Evolutionary conservation across 2,113 vertebrate species (phyloP), one percentile per base, ranked within the genome.

Genomic region (Microcebus ravelobensis): DNA sequence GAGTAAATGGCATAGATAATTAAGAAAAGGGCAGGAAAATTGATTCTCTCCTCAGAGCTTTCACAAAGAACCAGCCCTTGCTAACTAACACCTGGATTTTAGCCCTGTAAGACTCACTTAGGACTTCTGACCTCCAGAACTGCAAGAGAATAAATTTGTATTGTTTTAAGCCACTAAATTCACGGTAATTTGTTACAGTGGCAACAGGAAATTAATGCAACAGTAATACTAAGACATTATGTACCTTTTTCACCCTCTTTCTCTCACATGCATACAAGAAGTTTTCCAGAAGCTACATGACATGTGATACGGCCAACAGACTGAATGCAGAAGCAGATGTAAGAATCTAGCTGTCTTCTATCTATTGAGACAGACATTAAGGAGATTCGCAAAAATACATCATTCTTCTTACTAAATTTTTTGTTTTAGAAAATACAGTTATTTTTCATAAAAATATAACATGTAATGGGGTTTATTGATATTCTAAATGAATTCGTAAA

Each of bases 361-460:
- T 63, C n/a, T 29, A 74, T 1, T 57, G 31, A 88, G 39, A 52
- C 29, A 63, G n/a, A 77, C 25, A 21, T 76, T 67, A 57, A 73
- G 48, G 31, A 92, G 42, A 77, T n/a, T 50, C 27, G 71, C 61
- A 45, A 90, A 96, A 96, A 42, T 67, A 42, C 31, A 18, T n/a
- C 48, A 42, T 29, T 68, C 70, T 80, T 57, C 27, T 84, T 34
- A 67, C 8, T 0, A 83, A 84, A 17, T 10, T 29, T 84, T 84
- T 70, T 70, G 27, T 27, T 84, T 92, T 59, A 55, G 55, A 88
- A 80, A 96, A 88, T 1, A 29, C 5, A 61, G 6, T 65, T 52
- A 73, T 42, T 90, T 94, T 86, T 83, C 61, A 84, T 91, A 67
- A 91, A 90, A 94, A 94, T 59, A 17, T 9, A 81, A 74, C n/a